These are phyloP conservation scores for Daphoenositta chrysoptera DNA, from an alignment of 2,113 vertebrate genomes.

Conservation along the genomic window DNA sequence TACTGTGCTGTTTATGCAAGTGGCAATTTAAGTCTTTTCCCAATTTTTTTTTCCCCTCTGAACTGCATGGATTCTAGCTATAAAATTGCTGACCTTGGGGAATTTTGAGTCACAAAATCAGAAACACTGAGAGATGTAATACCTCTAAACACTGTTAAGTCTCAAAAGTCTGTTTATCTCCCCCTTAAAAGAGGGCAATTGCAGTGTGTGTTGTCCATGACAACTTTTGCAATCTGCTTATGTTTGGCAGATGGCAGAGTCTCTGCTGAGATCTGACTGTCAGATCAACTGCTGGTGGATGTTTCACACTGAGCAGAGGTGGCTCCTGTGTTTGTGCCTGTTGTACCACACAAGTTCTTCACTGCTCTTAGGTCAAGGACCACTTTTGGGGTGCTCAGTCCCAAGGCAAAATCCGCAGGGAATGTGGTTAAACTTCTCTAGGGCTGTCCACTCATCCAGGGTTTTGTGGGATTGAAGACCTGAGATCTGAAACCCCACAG, in stretches of 20 bases:
- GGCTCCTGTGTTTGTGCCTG: neutral
- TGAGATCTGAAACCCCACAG: neutral
- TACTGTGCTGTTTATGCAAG: neutral
- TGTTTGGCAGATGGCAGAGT: neutral
- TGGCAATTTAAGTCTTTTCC: neutral
- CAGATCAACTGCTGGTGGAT: neutral
- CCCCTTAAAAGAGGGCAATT: neutral
- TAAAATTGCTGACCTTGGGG: neutral
- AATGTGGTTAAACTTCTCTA: neutral
- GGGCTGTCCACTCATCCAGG: neutral
- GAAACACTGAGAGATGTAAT: neutral
- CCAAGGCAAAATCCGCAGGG: neutral
- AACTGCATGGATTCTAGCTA: neutral
- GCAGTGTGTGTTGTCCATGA: neutral
- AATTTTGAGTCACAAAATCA: neutral
- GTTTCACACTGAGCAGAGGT: neutral
- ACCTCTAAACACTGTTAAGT: neutral
- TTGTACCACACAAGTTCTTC: neutral
- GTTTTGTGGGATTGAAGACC: neutral
- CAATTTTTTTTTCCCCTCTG: neutral
- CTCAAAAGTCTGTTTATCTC: neutral
- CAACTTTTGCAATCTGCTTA: neutral
- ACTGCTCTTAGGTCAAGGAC: rapidly evolving
- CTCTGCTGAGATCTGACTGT: neutral
- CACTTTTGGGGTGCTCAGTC: neutral